phyloP scores from a whole-genome alignment of 1,140 invertebrate species.

The Melanaphis sacchari region DNA sequence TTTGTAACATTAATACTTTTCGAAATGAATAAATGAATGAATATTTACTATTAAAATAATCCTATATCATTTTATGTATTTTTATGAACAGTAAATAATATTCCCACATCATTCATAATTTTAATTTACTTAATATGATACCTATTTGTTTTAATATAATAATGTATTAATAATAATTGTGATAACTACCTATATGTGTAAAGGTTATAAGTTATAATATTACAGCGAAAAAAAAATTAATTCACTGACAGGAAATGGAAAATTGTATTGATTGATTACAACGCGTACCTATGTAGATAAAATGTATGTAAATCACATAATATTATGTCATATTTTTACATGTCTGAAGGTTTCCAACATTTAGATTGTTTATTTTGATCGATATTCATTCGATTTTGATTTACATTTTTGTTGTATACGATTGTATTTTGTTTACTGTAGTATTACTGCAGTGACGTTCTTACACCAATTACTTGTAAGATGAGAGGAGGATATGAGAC shows the following conservation, averaged over 20 bases:
- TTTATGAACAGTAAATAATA: not conserved
- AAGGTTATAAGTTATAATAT: not conserved
- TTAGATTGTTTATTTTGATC: conserved; percentile 11
- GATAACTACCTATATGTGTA: not conserved
- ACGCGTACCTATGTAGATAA: not conserved
- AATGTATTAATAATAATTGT: not conserved
- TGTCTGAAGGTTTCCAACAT: not conserved
- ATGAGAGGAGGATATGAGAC: not conserved
- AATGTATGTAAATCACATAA: not conserved
- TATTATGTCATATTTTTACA: not conserved
- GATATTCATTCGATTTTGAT: not conserved
- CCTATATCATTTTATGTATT: not conserved
- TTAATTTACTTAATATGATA: not conserved
- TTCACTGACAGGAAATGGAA: not conserved
- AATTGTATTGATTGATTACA: not conserved
- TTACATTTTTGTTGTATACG: not conserved
- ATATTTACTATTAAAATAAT: not conserved
- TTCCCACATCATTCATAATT: not conserved
- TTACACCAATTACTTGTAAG: not conserved
- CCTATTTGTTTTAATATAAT: not conserved
- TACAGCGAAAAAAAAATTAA: not conserved
- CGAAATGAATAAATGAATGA: no score
- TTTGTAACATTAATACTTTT: not conserved
- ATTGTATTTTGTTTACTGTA: not conserved
- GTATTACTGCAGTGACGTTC: not conserved